Base-by-base conservation (phyloP, 2,797 vertebrate species). In the Fistularia tabacaria region DNA sequence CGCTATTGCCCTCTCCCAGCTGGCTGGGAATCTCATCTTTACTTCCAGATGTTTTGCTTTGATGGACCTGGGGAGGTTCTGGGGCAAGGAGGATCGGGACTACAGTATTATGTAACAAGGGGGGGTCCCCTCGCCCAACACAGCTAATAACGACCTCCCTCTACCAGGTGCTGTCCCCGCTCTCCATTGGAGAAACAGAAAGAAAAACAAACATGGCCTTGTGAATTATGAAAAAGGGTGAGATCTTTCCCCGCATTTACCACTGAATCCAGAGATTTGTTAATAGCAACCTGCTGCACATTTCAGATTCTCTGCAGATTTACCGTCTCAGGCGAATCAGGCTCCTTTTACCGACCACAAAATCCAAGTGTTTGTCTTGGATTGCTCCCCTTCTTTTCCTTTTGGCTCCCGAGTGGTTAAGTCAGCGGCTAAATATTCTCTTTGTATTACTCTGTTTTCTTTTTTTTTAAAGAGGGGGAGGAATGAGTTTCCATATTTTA, bases 41-140 rank as follows among this genome's bases (percentile, higher is more conserved):
- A 5, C 25, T 25, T 25, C 25, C 25, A 25, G 25, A 25, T 25
- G 25, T 25, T 25, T 25, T 25, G 25, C 5, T 25, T 25, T 25
- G 25, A 25, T 25, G 52, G 66, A 43, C 50, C 38, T 43, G 9
- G 64, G 48, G 14, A 53, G 55, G 25, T 25, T 25, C 44, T 9
- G 46, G 40, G 47, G 5, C 38, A 25, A 50, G 38, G 57, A 61
- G 57, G 40, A 46, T 46, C 40, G 39, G 41, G 4, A 25, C 25
- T 25, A 25, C 2, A 25, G 25, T 25, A 57, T 88, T 81, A 79
- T 53, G 62, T 76, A 82, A 84, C 51, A 15, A n/a, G 75, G 81
- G 66, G 25, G 25, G 25, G 82, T 57, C 43, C 49, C 52, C 39
- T 25, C 15, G 0, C 7, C 37, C 52, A 48, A 41, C 53, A 54